Conservation (phyloP, 2,888 invertebrate genomes). For the Leucania comma region DNA sequence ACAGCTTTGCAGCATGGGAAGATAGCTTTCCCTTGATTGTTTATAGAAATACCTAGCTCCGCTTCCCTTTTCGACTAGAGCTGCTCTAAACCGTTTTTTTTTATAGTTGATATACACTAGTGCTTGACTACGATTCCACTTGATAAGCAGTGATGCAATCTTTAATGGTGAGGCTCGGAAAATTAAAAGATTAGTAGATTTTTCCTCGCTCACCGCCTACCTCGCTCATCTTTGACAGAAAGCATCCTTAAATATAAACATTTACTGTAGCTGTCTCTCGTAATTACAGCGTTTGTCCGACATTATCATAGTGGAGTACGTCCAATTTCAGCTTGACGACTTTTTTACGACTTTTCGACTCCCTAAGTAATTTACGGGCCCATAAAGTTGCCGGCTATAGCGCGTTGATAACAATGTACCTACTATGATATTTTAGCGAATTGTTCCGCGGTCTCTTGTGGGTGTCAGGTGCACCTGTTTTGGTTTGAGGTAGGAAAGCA, state of each 20-base stretch:
- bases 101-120: too few relatives aligned
- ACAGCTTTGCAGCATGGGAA: too few relatives aligned
- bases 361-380: slow-evolving; percentile 84
- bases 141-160: too few relatives aligned
- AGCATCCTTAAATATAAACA: slow-evolving; percentile 38
- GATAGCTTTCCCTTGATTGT: not conserved
- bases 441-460: slow-evolving; percentile 46
- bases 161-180: too few relatives aligned
- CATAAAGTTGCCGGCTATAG: slow-evolving; percentile 76
- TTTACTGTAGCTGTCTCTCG: slow-evolving; percentile 58
- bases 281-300: slow-evolving; percentile 83
- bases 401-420: slow-evolving; percentile 74
- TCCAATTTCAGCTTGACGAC: slow-evolving; percentile 88
- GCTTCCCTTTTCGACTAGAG: too few relatives aligned
- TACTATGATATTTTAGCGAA: slow-evolving; percentile 61
- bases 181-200: not conserved
- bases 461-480: slow-evolving; percentile 16
- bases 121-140: too few relatives aligned
- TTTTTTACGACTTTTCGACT: slow-evolving; percentile 88
- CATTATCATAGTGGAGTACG: slow-evolving; percentile 87
- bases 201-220: not conserved
- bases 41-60: too few relatives aligned
- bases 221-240: not conserved
- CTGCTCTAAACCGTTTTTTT: not conserved
- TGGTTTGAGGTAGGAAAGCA: too few relatives aligned